Conservation (phyloP, 2,113 vertebrate genomes). For the Orientallactaga bullata region DNA sequence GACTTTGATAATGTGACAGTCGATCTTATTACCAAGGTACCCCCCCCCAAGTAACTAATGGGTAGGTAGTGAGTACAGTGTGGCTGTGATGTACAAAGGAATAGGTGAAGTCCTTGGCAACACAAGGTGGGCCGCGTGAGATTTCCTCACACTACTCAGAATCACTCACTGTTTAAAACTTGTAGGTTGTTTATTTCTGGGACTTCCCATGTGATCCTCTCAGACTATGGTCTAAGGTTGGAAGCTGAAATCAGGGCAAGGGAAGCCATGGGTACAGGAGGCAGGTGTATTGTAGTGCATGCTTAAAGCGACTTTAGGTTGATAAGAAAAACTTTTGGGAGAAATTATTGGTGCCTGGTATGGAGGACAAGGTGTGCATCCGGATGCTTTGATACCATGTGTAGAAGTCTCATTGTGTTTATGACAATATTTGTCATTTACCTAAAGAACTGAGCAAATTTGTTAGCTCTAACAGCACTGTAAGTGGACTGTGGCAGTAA, state of each 20-base stretch:
- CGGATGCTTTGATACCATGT: neutral
- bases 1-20: neutral
- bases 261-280: too few species aligned
- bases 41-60: neutral
- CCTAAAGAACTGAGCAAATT: neutral
- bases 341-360: neutral
- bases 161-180: neutral
- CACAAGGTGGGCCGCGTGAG: neutral
- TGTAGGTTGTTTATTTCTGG: neutral
- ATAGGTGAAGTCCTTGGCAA: too few species aligned
- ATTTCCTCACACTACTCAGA: neutral
- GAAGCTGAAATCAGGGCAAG: neutral
- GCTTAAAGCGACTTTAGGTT: neutral
- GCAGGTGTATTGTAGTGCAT: neutral
- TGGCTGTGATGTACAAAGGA: neutral
- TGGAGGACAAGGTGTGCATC: neutral
- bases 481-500: neutral
- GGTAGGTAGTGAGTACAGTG: neutral
- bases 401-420: neutral
- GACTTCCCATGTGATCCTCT: neutral
- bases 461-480: neutral
- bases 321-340: neutral
- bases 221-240: neutral
- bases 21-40: too few species aligned
- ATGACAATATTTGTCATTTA: constrained; percentile 19